phyloP scores from a whole-genome alignment of 2,888 invertebrate genomes.

The Mythimna albipuncta region DNA sequence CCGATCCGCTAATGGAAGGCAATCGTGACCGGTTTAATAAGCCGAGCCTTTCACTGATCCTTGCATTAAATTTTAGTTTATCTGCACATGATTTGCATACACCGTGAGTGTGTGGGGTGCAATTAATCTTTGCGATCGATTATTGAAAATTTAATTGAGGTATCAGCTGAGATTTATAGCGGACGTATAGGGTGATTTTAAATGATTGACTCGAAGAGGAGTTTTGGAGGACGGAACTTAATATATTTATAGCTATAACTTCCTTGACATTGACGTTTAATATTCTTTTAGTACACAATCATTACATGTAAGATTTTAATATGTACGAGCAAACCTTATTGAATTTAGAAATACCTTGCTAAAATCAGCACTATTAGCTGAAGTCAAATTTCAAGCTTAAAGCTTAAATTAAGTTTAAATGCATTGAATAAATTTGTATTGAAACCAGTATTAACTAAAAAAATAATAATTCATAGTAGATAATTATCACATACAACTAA shows the following conservation, averaged over 20 bases:
- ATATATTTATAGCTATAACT: background rate
- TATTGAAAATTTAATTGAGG: conserved; percentile 48
- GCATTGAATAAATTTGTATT: background rate
- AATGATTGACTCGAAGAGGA: background rate
- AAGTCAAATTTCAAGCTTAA: too few species aligned
- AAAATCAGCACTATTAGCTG: background rate
- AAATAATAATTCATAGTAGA: too few species aligned
- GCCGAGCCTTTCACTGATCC: conserved; percentile 72
- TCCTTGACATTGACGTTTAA: conserved; percentile 1
- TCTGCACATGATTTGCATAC: conserved; percentile 67
- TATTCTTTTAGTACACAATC: background rate
- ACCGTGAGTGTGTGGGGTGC: conserved; percentile 56
- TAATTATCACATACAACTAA: too few species aligned
- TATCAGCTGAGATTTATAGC: conserved; percentile 20
- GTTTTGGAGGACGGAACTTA: background rate
- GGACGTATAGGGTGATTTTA: background rate
- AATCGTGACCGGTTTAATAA: conserved; percentile 72
- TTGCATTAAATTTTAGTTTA: conserved; percentile 69
- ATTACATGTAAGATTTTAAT: background rate
- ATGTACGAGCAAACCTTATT: background rate
- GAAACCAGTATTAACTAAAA: background rate
- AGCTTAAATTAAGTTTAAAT: background rate
- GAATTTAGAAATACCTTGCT: background rate
- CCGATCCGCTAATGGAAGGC: conserved; percentile 65
- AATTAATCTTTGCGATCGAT: conserved; percentile 49